Conservation (phyloP, 2,797 vertebrate species). For the Alfaro cultratus region DNA sequence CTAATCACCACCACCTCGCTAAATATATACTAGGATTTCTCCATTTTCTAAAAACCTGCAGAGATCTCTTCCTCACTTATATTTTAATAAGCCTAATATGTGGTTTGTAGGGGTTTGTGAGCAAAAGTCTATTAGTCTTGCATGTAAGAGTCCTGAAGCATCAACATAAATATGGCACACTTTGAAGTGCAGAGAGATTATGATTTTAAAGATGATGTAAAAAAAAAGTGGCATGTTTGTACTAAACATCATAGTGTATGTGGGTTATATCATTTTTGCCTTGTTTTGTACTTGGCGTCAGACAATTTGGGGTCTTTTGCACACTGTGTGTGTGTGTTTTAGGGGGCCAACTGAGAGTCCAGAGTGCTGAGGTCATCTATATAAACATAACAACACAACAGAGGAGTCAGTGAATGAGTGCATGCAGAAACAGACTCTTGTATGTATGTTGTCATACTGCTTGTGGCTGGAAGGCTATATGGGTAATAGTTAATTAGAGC, state of each 20-base stretch:
- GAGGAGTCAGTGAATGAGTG: slow-evolving; percentile 36
- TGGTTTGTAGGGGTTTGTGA: background rate
- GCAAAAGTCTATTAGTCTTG: slow-evolving; percentile 7
- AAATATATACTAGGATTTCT: slow-evolving; percentile 56
- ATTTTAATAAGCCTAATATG: slow-evolving; percentile 24
- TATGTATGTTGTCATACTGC: slow-evolving; percentile 23
- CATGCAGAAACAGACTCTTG: slow-evolving; percentile 16
- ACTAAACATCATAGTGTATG: background rate
- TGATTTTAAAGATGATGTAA: background rate
- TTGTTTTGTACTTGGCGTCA: slow-evolving; percentile 32
- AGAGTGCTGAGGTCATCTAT: slow-evolving; percentile 66
- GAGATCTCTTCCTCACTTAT: slow-evolving; percentile 20
- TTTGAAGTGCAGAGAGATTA: background rate
- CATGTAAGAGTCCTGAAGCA: background rate
- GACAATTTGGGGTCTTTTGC: slow-evolving; percentile 27
- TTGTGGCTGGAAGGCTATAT: slow-evolving; percentile 45
- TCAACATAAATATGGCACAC: background rate
- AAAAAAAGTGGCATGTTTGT: background rate
- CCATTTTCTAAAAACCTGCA: slow-evolving; percentile 7
- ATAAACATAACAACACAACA: slow-evolving; percentile 63
- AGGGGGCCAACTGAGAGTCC: slow-evolving; percentile 37
- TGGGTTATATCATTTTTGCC: slow-evolving; percentile 21
- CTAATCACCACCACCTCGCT: slow-evolving; percentile 25
- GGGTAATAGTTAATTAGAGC: slow-evolving; percentile 58
- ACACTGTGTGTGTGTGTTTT: slow-evolving; percentile 12